Evolutionary conservation across 2,888 invertebrate genomes (phyloP), one percentile per base, ranked within the genome.

Genomic region (Phortica okadai): DNA sequence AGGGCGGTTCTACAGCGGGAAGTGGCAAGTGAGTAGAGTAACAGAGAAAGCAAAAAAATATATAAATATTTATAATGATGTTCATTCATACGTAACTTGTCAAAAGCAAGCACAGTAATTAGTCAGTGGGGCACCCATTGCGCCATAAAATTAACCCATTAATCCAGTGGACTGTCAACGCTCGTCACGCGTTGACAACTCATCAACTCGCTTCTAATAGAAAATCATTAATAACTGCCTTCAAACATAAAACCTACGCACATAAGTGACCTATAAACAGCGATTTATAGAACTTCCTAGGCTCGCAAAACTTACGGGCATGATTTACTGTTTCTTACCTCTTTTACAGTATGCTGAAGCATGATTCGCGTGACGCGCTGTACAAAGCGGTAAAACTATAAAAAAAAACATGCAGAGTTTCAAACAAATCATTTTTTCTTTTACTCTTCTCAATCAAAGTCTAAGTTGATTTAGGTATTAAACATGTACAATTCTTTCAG

Each of bases 1-100:
- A 90, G 67, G 90, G 89, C 6, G 89, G 90, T 42, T 90, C 90
- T 7, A 81, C 85, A n/a, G 82, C 83, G 0, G 90, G 85, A 42
- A 90, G 90, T 69, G 90, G 81, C 59, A 84, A 85, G 88, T 86
- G 76, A 87, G 86, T 83, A 44, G 10, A 69, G 42, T 1, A 33
- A 33, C 33, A 33, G 62, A 10, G 16, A 21, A 10, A 3, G 16
- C 6, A 10, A 5, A 62, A 16, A 6, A 66, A 66, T n/a, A 21
- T 2, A 66, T 0, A 33, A 66, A 50, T 50, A 33, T 33, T 33
- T 33, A 33, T 11, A 0, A 16, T 62, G 2, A 62, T 10, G 8
- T 25, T 16, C 6, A 62, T n/a, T 16, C 16, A 16, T 62, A 16
- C n/a, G 25, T 33, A 62, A 62, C 7, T 11, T 16, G 14, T 62